Evolutionary conservation across 2,113 vertebrate genomes (phyloP).

Genomic region (Ginglymostoma cirratum): DNA sequence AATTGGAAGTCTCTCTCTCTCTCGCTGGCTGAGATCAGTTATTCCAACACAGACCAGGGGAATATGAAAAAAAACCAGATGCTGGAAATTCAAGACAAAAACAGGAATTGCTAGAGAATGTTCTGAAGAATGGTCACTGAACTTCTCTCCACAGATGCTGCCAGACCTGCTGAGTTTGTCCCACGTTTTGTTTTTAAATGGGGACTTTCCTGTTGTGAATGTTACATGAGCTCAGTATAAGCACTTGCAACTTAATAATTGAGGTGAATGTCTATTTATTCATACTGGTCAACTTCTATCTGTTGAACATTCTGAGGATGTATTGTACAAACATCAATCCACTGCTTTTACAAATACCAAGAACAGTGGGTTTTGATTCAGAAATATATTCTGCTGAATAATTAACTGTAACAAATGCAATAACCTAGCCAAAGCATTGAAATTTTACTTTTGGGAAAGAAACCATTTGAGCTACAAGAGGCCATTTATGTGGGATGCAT

Average conservation of each 20-base stretch:
- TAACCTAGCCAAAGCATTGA: neutral
- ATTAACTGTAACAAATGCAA: neutral
- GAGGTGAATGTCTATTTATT: neutral
- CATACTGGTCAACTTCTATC: neutral
- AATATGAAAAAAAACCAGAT: too few species aligned
- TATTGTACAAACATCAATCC: neutral
- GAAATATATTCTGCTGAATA: neutral
- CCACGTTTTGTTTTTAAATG: neutral
- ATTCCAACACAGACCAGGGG: neutral
- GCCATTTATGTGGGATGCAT: neutral
- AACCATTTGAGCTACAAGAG: neutral
- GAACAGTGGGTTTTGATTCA: neutral
- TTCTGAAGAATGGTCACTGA: too few species aligned
- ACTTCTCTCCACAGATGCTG: too few species aligned
- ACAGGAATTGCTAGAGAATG: too few species aligned
- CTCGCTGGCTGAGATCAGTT: neutral
- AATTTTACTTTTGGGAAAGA: neutral
- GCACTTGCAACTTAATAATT: neutral
- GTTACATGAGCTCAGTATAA: neutral
- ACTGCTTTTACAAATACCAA: neutral
- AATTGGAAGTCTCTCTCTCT: neutral
- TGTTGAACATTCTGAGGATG: neutral
- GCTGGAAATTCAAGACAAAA: too few species aligned
- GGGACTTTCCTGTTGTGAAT: neutral
- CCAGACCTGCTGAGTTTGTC: too few species aligned